Conservation (phyloP, 2,113 vertebrate genomes). For the Mixornis gularis region DNA sequence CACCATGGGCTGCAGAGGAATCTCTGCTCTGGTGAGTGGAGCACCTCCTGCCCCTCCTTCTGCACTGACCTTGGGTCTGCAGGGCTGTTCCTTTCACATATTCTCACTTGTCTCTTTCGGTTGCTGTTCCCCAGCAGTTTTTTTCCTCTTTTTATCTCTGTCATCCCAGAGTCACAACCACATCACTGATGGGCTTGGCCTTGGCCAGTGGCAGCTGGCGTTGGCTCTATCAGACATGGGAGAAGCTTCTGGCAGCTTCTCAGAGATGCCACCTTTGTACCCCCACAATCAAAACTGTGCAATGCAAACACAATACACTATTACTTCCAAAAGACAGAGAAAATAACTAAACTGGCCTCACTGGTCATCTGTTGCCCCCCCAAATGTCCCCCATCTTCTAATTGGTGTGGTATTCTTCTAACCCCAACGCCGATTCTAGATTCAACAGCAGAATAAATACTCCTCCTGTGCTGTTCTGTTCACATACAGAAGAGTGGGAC, state of each 20-base stretch:
- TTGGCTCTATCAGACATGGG: not conserved
- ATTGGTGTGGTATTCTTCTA: not conserved
- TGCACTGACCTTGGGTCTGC: not conserved
- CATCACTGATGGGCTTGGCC: not conserved
- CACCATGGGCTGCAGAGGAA: not conserved
- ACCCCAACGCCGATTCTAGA: not conserved
- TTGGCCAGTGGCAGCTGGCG: not conserved
- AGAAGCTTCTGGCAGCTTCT: not conserved
- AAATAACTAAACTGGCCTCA: not conserved
- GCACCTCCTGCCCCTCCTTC: not conserved
- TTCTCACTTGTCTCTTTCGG: not conserved
- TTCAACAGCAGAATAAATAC: not conserved
- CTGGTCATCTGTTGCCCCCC: not conserved
- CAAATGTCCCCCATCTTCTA: not conserved
- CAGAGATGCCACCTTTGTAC: not conserved
- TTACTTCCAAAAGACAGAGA: not conserved
- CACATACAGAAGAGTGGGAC: not conserved
- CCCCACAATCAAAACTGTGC: not conserved
- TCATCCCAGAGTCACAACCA: not conserved
- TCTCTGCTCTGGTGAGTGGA: accelerated
- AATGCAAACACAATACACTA: not conserved
- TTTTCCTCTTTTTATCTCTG: not conserved
- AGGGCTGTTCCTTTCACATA: not conserved
- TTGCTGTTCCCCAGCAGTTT: not conserved
- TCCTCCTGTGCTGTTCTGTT: not conserved